Evolutionary conservation across 2,797 vertebrate species (phyloP), one percentile per base, ranked within the genome.

Genomic region (Leuciscus waleckii): DNA sequence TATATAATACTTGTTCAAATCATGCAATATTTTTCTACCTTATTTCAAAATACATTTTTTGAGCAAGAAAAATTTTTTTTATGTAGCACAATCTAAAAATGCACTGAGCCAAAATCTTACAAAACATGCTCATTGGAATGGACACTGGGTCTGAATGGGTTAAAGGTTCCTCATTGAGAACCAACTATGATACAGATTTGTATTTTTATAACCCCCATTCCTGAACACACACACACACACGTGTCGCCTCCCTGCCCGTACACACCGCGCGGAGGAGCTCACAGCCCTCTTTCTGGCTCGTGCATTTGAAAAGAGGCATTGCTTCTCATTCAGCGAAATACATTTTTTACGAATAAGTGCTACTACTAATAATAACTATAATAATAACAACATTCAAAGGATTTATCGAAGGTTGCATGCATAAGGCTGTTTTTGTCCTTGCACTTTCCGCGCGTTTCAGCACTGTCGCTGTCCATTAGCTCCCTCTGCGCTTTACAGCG

Each of bases 221-320:
- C 7, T 37, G 35, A 41, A 14, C 84, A 85, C 71, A 74, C 41
- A 70, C 51, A 37, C 54, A 71, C 56, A 32, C 23, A 41, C 68
- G 26, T 68, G 85, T 71, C 81, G 29, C 51, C 82, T 71, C 65
- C 79, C 61, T 82, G 81, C 73, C 46, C 90, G 92, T 90, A 51
- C 91, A 93, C 94, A 92, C 94, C 94, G 92, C 94, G 94, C 94
- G 94, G 94, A 93, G 94, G 94, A 93, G 94, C 95, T 95, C 94
- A 93, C 87, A 95, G 90, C 90, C 94, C 93, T 94, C 88, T 88
- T 91, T 91, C 87, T 90, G 68, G 41, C 63, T 56, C 56, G 29
- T 67, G 51, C 61, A 63, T 43, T 51, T 77, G 21, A 74, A 35
- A 21, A 70, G 19, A 81, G 26, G 16, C 71, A 61, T 21, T n/a